Percentiles rank a stretch among this genome's conserved stretches.
phyloP scores from a whole-genome alignment of 2,797 vertebrate species.

The Denticeps clupeoides region DNA sequence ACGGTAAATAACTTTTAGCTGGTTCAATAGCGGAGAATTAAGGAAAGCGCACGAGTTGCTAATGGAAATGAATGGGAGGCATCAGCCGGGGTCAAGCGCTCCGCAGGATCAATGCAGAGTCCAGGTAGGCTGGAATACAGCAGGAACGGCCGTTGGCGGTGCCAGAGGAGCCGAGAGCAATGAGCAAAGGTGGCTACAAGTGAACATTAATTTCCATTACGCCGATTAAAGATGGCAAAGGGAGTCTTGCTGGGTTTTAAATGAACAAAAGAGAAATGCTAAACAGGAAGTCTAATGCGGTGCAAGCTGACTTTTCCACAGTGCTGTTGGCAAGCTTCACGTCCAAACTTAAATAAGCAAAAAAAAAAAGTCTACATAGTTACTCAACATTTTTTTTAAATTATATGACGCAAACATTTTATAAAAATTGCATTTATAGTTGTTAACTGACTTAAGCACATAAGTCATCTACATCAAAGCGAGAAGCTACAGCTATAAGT shows the following conservation, averaged over 20 bases:
- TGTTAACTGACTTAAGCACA: no score
- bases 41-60: constrained; percentile 51
- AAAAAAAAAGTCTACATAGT: no score
- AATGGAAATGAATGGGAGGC: constrained; percentile 70
- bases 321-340: background rate
- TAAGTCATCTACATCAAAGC: no score
- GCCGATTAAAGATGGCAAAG: constrained; percentile 46
- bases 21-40: constrained; percentile 64
- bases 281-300: constrained; percentile 49
- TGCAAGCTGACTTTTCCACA: background rate
- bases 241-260: constrained; percentile 39
- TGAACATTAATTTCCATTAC: constrained; percentile 58
- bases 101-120: constrained; percentile 60
- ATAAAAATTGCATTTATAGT: no score
- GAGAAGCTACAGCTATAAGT: no score
- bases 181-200: constrained; percentile 3
- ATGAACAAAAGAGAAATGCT: constrained; percentile 39
- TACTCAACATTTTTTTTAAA: no score
- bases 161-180: constrained; percentile 4
- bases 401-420: no score
- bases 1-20: constrained; percentile 61
- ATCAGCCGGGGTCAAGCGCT: constrained; percentile 56
- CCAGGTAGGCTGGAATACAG: constrained; percentile 48
- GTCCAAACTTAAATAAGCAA: no score
- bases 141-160: constrained; percentile 31